Conservation (phyloP, 2,113 vertebrate species). For the Thunnus thynnus region DNA sequence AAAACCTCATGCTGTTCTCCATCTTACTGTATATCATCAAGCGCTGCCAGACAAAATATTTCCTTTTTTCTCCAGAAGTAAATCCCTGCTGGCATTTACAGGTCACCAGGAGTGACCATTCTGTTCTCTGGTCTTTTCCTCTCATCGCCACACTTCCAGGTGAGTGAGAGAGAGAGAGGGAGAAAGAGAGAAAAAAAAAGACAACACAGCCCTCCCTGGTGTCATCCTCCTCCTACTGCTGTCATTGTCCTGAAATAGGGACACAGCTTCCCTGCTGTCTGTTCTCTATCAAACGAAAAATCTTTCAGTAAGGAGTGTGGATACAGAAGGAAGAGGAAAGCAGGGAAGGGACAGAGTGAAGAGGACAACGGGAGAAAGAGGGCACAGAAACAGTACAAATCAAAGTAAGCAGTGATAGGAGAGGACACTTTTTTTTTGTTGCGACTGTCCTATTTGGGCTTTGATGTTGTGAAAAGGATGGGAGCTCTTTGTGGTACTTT, state of each 20-base stretch:
- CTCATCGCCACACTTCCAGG: slow-evolving; percentile 15
- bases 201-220: not conserved
- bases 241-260: slow-evolving; percentile 35
- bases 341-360: not conserved
- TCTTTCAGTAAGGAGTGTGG: not conserved
- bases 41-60: not conserved
- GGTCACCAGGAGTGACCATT: slow-evolving; percentile 32
- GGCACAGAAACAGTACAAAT: slow-evolving; percentile 32
- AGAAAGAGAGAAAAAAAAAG: not conserved
- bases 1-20: not conserved
- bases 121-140: slow-evolving; percentile 12
- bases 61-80: slow-evolving; percentile 6
- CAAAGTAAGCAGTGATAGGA: slow-evolving; percentile 52
- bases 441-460: slow-evolving; percentile 34
- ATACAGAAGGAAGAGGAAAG: not conserved
- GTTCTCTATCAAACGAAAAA: slow-evolving; percentile 25
- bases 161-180: too few relatives aligned
- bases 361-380: slow-evolving; percentile 24
- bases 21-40: not conserved
- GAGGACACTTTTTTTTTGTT: slow-evolving; percentile 23
- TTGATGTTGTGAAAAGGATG: slow-evolving; percentile 62
- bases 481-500: slow-evolving; percentile 51
- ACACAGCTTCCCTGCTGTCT: not conserved
- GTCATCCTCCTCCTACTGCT: slow-evolving; percentile 6
- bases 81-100: slow-evolving; percentile 23